Conservation (phyloP, 2,888 invertebrate species). For the Sussaba pulchella region DNA sequence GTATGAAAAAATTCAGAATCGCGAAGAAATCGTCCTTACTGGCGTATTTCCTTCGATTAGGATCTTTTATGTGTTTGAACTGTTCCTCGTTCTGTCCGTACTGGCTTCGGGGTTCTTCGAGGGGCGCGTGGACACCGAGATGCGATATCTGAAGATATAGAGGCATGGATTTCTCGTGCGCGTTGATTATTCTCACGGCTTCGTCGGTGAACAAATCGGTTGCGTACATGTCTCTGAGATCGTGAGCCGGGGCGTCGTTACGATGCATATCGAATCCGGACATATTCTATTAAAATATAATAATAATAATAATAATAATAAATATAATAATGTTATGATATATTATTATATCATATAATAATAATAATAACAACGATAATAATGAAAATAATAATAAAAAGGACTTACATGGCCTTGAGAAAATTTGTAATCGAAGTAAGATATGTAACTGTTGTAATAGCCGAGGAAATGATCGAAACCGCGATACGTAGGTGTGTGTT, state of each 20-base stretch:
- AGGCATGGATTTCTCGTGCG: constrained; percentile 87
- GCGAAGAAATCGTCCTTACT: constrained; percentile 85
- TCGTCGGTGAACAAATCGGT: constrained; percentile 90
- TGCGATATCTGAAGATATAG: constrained; percentile 93
- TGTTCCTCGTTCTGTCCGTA: constrained; percentile 83
- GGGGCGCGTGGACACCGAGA: constrained; percentile 92
- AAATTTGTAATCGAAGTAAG: constrained; percentile 91
- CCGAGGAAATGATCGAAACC: constrained; percentile 95
- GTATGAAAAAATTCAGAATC: too few species aligned
- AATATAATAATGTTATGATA: constrained; percentile 73
- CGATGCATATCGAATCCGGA: constrained; percentile 85
- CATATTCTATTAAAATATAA: constrained; percentile 78
- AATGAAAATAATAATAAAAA: background rate
- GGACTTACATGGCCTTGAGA: constrained; percentile 81
- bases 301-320: background rate
- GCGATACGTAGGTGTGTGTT: constrained; percentile 89
- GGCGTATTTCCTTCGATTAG: constrained; percentile 90
- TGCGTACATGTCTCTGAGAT: constrained; percentile 86
- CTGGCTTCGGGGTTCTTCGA: constrained; percentile 90
- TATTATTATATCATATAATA: constrained; percentile 75
- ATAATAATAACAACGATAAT: background rate
- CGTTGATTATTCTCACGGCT: constrained; percentile 87
- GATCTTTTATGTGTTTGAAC: constrained; percentile 88
- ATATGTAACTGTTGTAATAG: constrained; percentile 93
- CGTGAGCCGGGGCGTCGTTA: constrained; percentile 83